A percentile compares a stretch with the other conserved stretches of the same genome.
Conservation (phyloP, 1,140 invertebrate species). For the Cephus cinctus region DNA sequence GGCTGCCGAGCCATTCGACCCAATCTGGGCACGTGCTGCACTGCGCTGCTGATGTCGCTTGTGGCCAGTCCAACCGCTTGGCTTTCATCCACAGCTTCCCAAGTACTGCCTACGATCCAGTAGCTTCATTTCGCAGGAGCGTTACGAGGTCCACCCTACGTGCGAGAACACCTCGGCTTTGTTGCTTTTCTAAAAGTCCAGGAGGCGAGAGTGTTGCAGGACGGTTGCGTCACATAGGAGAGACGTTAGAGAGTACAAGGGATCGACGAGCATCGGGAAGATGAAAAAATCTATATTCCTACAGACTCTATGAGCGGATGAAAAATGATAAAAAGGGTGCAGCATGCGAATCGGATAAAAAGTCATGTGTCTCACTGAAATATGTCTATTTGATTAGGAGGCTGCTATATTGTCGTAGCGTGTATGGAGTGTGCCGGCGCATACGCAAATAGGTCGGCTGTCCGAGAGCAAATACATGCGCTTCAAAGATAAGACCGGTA, state of each 20-base stretch:
- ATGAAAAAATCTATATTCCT: no score
- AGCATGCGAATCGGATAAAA: not conserved
- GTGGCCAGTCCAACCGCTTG: no score
- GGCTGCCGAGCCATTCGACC: no score
- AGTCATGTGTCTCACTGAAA: conserved; percentile 10
- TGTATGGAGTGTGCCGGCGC: conserved; percentile 39
- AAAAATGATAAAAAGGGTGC: not conserved
- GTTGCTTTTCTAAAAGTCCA: conserved; percentile 21
- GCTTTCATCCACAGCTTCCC: conserved; percentile 9
- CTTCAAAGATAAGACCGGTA: conserved; percentile 36
- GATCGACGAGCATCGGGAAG: no score
- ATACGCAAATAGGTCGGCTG: conserved; percentile 41
- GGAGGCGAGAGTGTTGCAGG: conserved; percentile 6
- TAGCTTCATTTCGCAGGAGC: conserved; percentile 15
- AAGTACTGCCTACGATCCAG: conserved; percentile 10
- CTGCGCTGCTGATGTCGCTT: no score
- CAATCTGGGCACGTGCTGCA: no score
- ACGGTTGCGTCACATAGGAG: no score
- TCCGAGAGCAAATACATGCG: conserved; percentile 44
- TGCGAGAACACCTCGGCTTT: conserved; percentile 15
- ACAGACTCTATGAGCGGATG: no score
- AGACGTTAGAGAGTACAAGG: conserved; percentile 2
- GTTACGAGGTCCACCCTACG: no score
- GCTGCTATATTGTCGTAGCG: conserved; percentile 22
- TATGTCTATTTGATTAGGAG: conserved; percentile 36